Evolutionary conservation across 2,888 invertebrate genomes (phyloP), one percentile per base, ranked within the genome.

Genomic region (Drosophila kokeensis): DNA sequence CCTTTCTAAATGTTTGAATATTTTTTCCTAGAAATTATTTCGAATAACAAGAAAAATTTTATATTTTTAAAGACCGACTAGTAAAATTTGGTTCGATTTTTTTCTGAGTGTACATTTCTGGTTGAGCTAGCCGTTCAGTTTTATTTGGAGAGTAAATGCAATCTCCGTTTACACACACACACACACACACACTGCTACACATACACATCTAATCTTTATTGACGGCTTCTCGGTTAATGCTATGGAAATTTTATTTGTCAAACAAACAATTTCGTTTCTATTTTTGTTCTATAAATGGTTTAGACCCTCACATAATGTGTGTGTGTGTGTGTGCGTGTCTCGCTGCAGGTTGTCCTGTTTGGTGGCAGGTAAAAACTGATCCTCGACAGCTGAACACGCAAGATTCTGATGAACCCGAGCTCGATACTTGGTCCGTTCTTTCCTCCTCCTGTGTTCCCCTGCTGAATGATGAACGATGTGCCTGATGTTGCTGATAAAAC

Each of bases 191-290:
- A 60, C 50, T 21, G 4, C 4, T 11, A 30, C 29, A 52, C 15
- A 52, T 18, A 36, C 13, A 29, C 57, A 69, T 79, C 82, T 89
- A 86, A 89, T 86, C 85, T 86, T 87, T 87, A 84, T 84, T 85
- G 87, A 87, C 76, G 79, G 69, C 53, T 69, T 66, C 55, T 75
- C 67, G 54, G 50, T 30, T 80, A 68, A 61, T 64, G 66, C 68
- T 72, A 66, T 69, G 78, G 58, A 71, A 84, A 78, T 88, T 86
- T 66, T 87, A 79, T 89, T 86, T 89, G 87, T 85, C 84, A 87
- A 85, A 85, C 81, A 85, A 89, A 89, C 89, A 80, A 82, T 89
- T 87, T 71, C 76, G 64, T 61, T 73, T 62, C 68, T 52, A 64
- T 67, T 75, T 59, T 62, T 82, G 30, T 29, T 30, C 64, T 68